Base-by-base conservation (phyloP, 2,113 vertebrate genomes). In the Coptodon bakossiorum region DNA sequence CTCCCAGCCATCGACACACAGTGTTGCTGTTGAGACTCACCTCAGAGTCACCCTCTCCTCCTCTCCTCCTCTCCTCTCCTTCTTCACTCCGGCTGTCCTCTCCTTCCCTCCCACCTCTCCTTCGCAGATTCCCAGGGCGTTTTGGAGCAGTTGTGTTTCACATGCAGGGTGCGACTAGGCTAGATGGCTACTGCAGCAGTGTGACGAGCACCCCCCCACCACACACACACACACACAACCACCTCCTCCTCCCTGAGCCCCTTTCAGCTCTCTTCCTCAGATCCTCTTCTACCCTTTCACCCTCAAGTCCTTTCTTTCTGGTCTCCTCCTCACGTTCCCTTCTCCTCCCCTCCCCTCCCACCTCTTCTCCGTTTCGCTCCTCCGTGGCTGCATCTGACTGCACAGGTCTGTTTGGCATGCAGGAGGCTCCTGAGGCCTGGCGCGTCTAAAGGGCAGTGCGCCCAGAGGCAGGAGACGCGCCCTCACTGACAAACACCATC, bases 361-460 rank as follows among this genome's bases (percentile, higher is more conserved):
- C 14, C 76, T 78, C 24, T 83, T 48, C 79, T 54, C 19, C n/a
- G 16, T 81, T 27, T 34, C 68, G 86, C 84, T 71, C 87, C 94
- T 91, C 88, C 6, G 14, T n/a, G 90, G 91, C 93, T 93, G 92
- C 92, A 91, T 95, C 92, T 95, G 95, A 93, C 95, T 95, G 94
- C 90, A 89, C 92, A 93, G 93, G 91, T 94, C 95, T 96, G 95
- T 81, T 96, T 96, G 91, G 93, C 92, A 96, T 96, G 95, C 95
- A 96, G 95, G 86, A 92, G 86, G 93, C 94, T 95, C 94, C 86
- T 82, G 88, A 95, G 94, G 95, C 93, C 93, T 88, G 91, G 93
- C 93, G 95, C 92, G 86, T 95, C 94, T 95, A 96, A 96, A 96
- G 93, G 96, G 94, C 96, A 96, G 93, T 91, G 92, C 90, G 93